Evolutionary conservation across 2,797 vertebrate genomes (phyloP).

Genomic region (Champsocephalus gunnari): DNA sequence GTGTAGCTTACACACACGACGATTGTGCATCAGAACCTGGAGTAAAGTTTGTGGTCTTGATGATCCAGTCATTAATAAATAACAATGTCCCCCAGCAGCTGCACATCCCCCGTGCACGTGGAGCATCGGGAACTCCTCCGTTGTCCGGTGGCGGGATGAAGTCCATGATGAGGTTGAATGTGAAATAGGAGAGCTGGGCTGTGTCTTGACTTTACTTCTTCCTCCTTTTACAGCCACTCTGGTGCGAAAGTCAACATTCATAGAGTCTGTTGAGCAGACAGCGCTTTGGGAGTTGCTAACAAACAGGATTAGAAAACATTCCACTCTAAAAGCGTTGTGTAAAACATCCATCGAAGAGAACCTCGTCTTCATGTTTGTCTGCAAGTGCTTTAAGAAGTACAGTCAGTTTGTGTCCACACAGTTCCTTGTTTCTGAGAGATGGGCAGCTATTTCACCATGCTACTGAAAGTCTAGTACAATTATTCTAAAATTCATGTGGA

Average conservation of each 20-base stretch:
- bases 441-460: slow-evolving; percentile 16
- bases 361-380: slow-evolving; percentile 5
- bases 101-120: slow-evolving; percentile 7
- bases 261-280: slow-evolving; percentile 7
- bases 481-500: slow-evolving; percentile 38
- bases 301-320: slow-evolving; percentile 61
- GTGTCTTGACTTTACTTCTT: slow-evolving; percentile 17
- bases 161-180: slow-evolving; percentile 25
- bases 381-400: slow-evolving; percentile 41
- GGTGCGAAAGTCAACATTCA: slow-evolving; percentile 60
- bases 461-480: slow-evolving; percentile 45
- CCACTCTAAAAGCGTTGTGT: slow-evolving; percentile 40
- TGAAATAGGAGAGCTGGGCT: slow-evolving; percentile 8
- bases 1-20: slow-evolving; percentile 16
- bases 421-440: slow-evolving; percentile 19
- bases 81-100: slow-evolving; percentile 9
- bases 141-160: slow-evolving; percentile 17
- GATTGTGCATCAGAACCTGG: slow-evolving; percentile 31
- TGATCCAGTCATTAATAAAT: slow-evolving; percentile 15
- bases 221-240: slow-evolving; percentile 1
- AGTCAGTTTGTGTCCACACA: slow-evolving; percentile 15
- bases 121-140: not conserved
- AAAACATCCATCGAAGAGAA: slow-evolving; percentile 22
- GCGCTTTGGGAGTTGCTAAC: slow-evolving; percentile 30
- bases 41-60: slow-evolving; percentile 8